A percentile compares a stretch with the other conserved stretches of the same genome.
Conservation (phyloP, 1,140 invertebrate genomes). For the Anadara kagoshimensis region DNA sequence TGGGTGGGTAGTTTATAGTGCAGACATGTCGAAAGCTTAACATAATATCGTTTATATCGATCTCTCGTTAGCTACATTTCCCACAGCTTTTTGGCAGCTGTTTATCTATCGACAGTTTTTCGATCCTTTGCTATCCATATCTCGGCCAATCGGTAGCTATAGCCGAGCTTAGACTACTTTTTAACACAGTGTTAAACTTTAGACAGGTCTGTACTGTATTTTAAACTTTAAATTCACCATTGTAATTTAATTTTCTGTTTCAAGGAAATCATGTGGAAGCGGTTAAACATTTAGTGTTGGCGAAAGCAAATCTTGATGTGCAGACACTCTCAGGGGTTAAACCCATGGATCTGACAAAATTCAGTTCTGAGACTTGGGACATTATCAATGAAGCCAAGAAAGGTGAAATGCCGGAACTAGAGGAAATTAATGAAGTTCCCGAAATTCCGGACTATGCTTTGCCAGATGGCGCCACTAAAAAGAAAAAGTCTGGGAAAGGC, state of each 20-base stretch:
- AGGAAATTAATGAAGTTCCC: constrained; percentile 49
- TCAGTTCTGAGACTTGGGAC: constrained; percentile 40
- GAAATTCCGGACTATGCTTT: constrained; percentile 52
- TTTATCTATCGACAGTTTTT: too few species aligned
- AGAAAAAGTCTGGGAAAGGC: constrained; percentile 32
- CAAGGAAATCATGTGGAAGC: constrained; percentile 44
- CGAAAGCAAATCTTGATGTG: constrained; percentile 38
- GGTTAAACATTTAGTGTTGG: constrained; percentile 48
- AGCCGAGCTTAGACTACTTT: too few species aligned
- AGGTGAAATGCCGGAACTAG: constrained; percentile 53
- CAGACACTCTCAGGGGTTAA: constrained; percentile 25
- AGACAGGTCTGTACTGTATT: too few species aligned
- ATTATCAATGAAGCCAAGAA: constrained; percentile 40
- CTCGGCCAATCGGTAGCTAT: too few species aligned
- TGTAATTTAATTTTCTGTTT: constrained; percentile 1
- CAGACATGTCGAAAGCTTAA: too few species aligned
- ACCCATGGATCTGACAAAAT: constrained; percentile 42
- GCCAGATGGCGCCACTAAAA: constrained; percentile 31
- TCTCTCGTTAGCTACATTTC: too few species aligned
- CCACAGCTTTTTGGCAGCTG: too few species aligned
- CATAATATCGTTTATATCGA: too few species aligned
- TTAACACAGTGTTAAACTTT: too few species aligned
- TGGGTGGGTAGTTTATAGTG: too few species aligned
- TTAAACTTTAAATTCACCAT: not conserved
- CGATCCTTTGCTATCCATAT: too few species aligned